Evolutionary conservation across 1,140 invertebrate genomes (phyloP).

Genomic region (Meloidogyne floridensis): DNA sequence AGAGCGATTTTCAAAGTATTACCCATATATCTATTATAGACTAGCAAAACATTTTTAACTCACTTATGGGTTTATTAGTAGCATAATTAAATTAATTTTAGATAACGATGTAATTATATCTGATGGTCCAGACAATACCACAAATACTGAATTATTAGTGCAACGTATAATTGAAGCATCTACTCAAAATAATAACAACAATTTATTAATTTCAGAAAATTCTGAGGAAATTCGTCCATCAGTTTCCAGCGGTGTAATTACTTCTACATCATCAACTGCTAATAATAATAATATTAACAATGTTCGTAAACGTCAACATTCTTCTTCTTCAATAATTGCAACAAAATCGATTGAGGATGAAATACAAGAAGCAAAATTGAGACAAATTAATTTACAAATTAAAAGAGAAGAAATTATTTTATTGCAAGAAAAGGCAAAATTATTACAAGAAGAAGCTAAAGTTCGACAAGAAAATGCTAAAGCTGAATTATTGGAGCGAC

Average conservation of each 20-base stretch:
- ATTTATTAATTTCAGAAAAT: background rate
- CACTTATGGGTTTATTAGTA: too few relatives aligned
- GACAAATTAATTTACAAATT: slow-evolving; percentile 23
- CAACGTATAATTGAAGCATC: slow-evolving; percentile 12
- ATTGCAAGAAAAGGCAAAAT: slow-evolving; percentile 21
- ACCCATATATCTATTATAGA: too few relatives aligned
- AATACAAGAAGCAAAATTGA: slow-evolving; percentile 27
- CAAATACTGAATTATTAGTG: background rate
- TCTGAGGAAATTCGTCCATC: background rate
- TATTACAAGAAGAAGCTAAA: slow-evolving; percentile 32
- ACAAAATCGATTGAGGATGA: slow-evolving; percentile 32
- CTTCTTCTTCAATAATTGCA: slow-evolving; percentile 7
- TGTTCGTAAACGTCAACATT: slow-evolving; percentile 10
- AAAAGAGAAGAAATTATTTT: slow-evolving; percentile 25
- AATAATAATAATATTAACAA: background rate
- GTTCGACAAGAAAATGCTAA: slow-evolving; percentile 30
- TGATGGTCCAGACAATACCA: background rate
- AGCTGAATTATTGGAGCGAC: slow-evolving; percentile 29
- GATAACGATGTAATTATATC: background rate
- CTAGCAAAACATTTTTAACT: too few relatives aligned
- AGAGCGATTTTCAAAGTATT: too few relatives aligned
- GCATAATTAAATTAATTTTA: background rate
- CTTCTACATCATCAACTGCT: background rate
- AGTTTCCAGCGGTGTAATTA: slow-evolving; percentile 5
- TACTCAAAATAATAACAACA: background rate